phyloP scores from a whole-genome alignment of 2,888 invertebrate genomes.

The Blera fallax region DNA sequence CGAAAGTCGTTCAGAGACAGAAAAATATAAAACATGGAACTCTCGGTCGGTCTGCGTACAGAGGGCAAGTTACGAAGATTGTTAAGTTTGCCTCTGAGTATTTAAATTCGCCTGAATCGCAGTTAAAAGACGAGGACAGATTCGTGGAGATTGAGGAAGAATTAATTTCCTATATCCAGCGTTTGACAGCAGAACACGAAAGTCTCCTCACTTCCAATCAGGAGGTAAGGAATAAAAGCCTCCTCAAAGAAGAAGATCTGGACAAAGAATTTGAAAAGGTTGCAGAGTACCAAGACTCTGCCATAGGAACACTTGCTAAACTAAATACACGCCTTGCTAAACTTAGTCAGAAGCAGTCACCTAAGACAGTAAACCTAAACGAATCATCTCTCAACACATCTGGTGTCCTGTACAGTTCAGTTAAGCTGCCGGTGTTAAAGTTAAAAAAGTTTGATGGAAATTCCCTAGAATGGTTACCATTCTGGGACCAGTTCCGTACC shows the following conservation, averaged over 20 bases:
- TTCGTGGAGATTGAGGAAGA: not conserved
- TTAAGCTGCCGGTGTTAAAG: no score
- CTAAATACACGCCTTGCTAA: not conserved
- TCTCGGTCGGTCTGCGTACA: conserved; percentile 9
- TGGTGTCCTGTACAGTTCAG: no score
- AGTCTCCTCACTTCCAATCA: not conserved
- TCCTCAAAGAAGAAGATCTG: no score
- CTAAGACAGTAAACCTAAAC: not conserved
- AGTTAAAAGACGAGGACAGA: not conserved
- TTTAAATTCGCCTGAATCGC: not conserved
- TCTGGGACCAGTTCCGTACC: conserved; percentile 25
- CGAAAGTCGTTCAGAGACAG: not conserved
- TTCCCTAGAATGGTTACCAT: conserved; percentile 17
- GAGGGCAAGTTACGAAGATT: conserved; percentile 9
- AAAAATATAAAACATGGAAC: not conserved
- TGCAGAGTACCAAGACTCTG: not conserved
- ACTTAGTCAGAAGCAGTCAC: not conserved
- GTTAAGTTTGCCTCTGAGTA: not conserved
- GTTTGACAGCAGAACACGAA: not conserved
- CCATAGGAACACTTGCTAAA: not conserved
- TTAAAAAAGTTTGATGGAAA: not conserved
- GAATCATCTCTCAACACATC: not conserved
- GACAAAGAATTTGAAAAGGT: no score
- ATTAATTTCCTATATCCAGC: not conserved
- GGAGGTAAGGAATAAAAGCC: not conserved